phyloP scores from a whole-genome alignment of 2,797 vertebrate genomes.

The Rhynchotus rufescens region DNA sequence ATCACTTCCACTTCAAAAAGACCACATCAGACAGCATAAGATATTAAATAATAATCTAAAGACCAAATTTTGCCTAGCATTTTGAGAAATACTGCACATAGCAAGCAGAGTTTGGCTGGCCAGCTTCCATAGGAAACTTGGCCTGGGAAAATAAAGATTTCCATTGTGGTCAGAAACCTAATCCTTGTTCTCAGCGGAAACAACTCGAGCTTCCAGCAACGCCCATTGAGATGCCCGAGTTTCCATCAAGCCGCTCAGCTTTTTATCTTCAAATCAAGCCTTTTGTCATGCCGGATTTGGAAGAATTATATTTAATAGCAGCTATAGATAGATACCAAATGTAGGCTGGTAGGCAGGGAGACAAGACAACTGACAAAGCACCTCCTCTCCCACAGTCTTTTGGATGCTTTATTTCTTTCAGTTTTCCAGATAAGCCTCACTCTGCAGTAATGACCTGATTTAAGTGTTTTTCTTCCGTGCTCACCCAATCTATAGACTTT shows the following conservation, averaged over 20 bases:
- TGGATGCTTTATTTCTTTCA: background rate
- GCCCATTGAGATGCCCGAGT: background rate
- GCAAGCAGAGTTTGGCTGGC: background rate
- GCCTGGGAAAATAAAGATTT: background rate
- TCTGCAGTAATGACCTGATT: background rate
- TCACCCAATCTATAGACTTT: background rate
- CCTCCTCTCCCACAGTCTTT: conserved; percentile 2
- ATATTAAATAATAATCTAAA: background rate
- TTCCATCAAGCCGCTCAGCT: background rate
- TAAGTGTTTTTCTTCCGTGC: background rate
- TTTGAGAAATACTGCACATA: background rate
- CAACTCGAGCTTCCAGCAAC: background rate
- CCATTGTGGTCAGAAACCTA: background rate
- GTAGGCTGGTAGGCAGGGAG: background rate
- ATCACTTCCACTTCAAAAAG: background rate
- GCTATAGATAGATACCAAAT: background rate
- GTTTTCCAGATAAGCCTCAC: background rate
- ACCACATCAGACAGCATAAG: background rate
- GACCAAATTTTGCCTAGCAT: background rate
- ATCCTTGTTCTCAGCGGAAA: background rate
- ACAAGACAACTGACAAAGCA: background rate
- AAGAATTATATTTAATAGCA: conserved; percentile 45
- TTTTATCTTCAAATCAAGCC: background rate
- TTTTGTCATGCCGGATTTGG: background rate
- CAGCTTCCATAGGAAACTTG: background rate